Conservation (phyloP, 2,888 invertebrate species). For the Zygothrica quintamaculata region DNA sequence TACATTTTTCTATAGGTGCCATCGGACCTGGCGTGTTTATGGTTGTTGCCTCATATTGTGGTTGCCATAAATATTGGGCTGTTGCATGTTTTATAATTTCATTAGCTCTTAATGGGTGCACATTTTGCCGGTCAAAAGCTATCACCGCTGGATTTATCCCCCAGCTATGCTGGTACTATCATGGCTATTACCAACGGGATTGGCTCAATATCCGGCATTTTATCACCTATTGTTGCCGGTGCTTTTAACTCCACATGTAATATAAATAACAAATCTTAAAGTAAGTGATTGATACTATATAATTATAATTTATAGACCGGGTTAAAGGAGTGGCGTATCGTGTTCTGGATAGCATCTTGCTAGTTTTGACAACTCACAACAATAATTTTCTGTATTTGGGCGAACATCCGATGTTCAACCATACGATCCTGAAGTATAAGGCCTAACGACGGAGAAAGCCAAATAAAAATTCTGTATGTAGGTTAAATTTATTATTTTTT, state of each 20-base stretch:
- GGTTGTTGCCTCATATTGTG: constrained; percentile 88
- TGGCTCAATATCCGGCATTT: constrained; percentile 88
- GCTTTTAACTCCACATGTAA: constrained; percentile 87
- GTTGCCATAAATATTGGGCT: constrained; percentile 86
- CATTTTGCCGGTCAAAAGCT: constrained; percentile 88
- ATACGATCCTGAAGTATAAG: constrained; percentile 88
- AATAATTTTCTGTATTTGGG: constrained; percentile 88
- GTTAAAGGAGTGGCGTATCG: constrained; percentile 89
- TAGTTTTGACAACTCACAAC: constrained; percentile 88
- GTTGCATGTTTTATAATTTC: constrained; percentile 87
- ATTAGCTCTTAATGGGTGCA: constrained; percentile 89
- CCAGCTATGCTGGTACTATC: constrained; percentile 87
- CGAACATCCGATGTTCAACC: constrained; percentile 87
- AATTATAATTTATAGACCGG: constrained; percentile 85
- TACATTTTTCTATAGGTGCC: constrained; percentile 83
- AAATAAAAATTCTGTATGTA: too few relatives aligned
- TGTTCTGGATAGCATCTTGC: constrained; percentile 91
- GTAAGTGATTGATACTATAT: too few relatives aligned
- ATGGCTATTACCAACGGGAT: constrained; percentile 89
- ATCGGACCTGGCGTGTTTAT: constrained; percentile 87
- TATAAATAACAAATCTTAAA: too few relatives aligned
- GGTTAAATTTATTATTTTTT: too few relatives aligned
- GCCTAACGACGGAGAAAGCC: constrained; percentile 18
- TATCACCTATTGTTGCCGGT: constrained; percentile 88
- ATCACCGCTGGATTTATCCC: constrained; percentile 87